phyloP scores from a whole-genome alignment of 2,888 invertebrate species.

The Hylaea fasciaria region DNA sequence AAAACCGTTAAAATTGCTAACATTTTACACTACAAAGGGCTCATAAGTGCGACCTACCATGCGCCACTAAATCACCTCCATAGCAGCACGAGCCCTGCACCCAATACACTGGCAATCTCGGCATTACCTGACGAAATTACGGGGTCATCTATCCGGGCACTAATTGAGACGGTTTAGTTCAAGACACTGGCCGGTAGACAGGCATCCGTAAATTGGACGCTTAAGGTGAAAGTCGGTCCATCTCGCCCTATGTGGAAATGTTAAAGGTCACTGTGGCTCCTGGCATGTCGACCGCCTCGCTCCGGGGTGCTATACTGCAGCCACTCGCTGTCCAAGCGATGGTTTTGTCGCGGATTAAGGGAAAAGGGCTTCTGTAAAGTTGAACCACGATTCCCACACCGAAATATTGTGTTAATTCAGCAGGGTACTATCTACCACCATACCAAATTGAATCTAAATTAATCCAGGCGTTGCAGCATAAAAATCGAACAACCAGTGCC shows the following conservation, averaged over 20 bases:
- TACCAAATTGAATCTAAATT: too few relatives aligned
- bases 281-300: conserved; percentile 70
- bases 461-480: too few relatives aligned
- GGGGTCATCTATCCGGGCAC: conserved; percentile 79
- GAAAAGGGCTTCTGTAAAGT: background rate
- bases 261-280: conserved; percentile 78
- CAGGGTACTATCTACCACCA: too few relatives aligned
- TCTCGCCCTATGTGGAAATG: conserved; percentile 77
- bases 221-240: conserved; percentile 80
- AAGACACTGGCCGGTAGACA: conserved; percentile 76
- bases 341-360: conserved; percentile 33
- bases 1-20: conserved; percentile 1
- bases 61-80: conserved; percentile 24
- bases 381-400: too few relatives aligned
- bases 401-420: too few relatives aligned
- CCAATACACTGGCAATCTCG: conserved; percentile 71
- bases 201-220: conserved; percentile 80
- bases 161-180: conserved; percentile 83
- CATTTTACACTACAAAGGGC: conserved; percentile 18
- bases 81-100: conserved; percentile 51
- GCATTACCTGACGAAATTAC: conserved; percentile 75
- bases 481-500: too few relatives aligned
- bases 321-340: conserved; percentile 52
- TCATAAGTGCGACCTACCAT: conserved; percentile 28
- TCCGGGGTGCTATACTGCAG: conserved; percentile 64